Base-by-base conservation (phyloP, 2,888 invertebrate genomes). In the Eilema caniola region DNA sequence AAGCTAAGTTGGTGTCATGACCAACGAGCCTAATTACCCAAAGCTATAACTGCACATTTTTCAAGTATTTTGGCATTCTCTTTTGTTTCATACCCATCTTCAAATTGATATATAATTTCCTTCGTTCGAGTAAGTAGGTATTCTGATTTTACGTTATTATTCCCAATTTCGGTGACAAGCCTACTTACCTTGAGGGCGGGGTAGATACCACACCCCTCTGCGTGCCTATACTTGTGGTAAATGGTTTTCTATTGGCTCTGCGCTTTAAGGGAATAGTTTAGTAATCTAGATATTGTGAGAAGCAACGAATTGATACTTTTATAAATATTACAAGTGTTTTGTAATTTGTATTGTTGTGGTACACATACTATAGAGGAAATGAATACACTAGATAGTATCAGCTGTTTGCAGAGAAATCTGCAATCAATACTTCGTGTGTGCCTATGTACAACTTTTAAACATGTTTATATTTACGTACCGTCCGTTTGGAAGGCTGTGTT, bases 261-360 rank as follows among this genome's bases (percentile, higher is more conserved):
- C 8, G 10, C 10, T 53, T n/a, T 8, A 53, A 8, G n/a, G n/a
- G 53, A n/a, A n/a, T 53, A n/a, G 8, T n/a, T 47, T 28, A 23
- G 33, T 53, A 33, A 25, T 66, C n/a, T 65, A 64, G n/a, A 41
- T 63, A 63, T 63, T 41, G 41, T 65, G 16, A 56, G 53, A 28
- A 64, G 28, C 53, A 53, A 53, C 53, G 53, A 53, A 53, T 53
- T 53, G n/a, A 53, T 53, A 53, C 53, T 53, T 53, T 53, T 53
- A 53, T 53, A 53, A 53, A 53, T 53, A 53, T 53, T 53, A n/a
- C 8, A n/a, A 53, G 53, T 53, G n/a, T 53, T 53, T 53, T 53
- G 10, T n/a, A 53, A 53, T 53, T 53, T 53, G 53, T 53, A 53
- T n/a, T 53, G 53, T 53, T 53, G 20, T 10, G 53, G 53, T n/a